phyloP scores from a whole-genome alignment of 2,797 vertebrate genomes.

The Eospalax fontanierii region DNA sequence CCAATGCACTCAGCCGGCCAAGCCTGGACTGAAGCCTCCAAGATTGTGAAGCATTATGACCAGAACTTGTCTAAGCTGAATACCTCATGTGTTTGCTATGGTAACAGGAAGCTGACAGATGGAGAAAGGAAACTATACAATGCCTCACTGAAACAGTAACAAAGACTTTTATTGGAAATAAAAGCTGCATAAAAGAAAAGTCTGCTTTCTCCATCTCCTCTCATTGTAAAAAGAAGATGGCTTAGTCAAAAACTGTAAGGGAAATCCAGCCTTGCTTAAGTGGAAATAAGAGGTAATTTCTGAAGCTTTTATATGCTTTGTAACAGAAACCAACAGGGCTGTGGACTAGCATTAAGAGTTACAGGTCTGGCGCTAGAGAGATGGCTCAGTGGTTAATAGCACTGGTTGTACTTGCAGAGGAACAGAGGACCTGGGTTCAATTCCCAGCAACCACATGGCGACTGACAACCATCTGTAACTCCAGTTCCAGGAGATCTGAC shows the following conservation, averaged over 20 bases:
- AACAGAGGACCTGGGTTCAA: too few species aligned
- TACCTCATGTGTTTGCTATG: not conserved
- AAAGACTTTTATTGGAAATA: not conserved
- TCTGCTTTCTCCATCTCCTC: not conserved
- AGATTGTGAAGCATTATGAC: not conserved
- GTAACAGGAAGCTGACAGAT: not conserved
- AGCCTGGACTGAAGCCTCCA: not conserved
- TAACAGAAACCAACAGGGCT: not conserved
- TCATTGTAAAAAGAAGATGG: accelerated
- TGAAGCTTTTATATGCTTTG: not conserved
- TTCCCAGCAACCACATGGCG: too few species aligned
- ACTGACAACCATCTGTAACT: too few species aligned
- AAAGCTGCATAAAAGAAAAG: accelerated
- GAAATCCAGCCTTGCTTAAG: not conserved
- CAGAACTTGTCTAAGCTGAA: not conserved
- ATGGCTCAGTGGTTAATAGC: too few species aligned
- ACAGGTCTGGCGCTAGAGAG: too few species aligned
- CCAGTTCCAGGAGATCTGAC: too few species aligned
- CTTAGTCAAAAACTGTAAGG: not conserved
- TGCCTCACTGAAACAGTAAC: not conserved
- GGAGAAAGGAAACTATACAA: not conserved
- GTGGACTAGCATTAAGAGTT: not conserved
- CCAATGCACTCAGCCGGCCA: not conserved
- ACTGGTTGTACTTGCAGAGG: too few species aligned
- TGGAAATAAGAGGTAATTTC: not conserved